Evolutionary conservation across 2,888 invertebrate species (phyloP), one percentile per base, ranked within the genome.

Genomic region (Anodontia alba): DNA sequence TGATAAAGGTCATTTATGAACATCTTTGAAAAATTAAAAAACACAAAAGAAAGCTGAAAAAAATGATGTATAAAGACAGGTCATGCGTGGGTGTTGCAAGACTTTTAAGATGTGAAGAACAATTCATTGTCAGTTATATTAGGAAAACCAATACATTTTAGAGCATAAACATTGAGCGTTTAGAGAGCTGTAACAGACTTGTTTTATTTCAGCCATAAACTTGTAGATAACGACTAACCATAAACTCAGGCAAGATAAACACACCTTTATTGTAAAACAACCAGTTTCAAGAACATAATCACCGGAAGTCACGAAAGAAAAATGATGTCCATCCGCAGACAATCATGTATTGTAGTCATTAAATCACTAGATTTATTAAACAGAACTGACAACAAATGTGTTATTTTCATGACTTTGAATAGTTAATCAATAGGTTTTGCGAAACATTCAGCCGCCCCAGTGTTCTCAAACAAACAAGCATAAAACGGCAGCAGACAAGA

Each of bases 211-310:
- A 7, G 17, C 29, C 57, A 20, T 57, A 57, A 57, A 57, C 20
- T 57, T 26, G 26, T 29, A 57, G 57, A 57, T 57, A 57, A 57
- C 57, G 57, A 57, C 26, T 57, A 26, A 57, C 57, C 23, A 57
- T 57, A 57, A 57, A 57, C 57, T 49, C 57, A 29, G 57, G 57
- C 57, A 57, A 57, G 57, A 57, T 57, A 57, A 57, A 57, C 57
- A 57, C 29, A 29, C 57, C 20, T 57, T 57, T 57, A 57, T 57
- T 57, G 57, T 26, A 57, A 57, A 57, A 5, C 57, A 57, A 57
- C n/a, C 15, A 57, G 57, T 26, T 57, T 29, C 29, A 57, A 29
- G 57, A 29, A 57, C 29, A 57, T 57, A 57, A 57, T 57, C 57
- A 20, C 29, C 57, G 57, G 57, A 57, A 57, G 57, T 57, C 57